Evolutionary conservation across 2,888 invertebrate species (phyloP), one percentile per base, ranked within the genome.

Genomic region (Scrobipalpa atriplicella): DNA sequence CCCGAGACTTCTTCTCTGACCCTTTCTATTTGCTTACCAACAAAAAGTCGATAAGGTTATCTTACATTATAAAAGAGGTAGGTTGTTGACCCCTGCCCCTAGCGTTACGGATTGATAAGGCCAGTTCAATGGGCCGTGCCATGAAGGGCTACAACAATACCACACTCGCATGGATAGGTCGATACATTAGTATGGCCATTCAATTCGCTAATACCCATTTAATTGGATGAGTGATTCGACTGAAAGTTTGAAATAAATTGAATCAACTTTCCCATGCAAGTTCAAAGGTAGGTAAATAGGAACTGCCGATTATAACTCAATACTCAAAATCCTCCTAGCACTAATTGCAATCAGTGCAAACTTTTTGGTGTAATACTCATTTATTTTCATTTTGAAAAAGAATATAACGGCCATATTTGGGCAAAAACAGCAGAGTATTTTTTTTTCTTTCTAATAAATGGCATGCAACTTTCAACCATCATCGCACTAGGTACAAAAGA

Each of bases 181-280:
- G 67, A 85, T 86, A 83, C 82, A 80, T 47, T 73, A 29, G 29
- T 29, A 29, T 29, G 29, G 78, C 83, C 82, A 89, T 91, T 90
- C 91, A 90, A 86, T 87, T 87, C 84, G 84, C 86, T 90, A 90
- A 91, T 89, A 78, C 78, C 85, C 82, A 80, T 82, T 80, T 90
- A 90, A 90, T 89, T 89, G 89, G 89, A 86, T 86, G 82, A 90
- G 78, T 89, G 90, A 84, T 86, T 68, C 60, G 52, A 52, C 62
- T 61, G 61, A 66, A 64, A 68, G 67, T 67, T 47, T 51, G 10
- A 54, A 19, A 41, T n/a, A 56, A 56, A 58, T 56, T 52, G 43
- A 56, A 56, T 52, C 52, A 18, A n/a, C 13, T 36, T 63, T 63
- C 51, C 52, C 63, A 63, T 47, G 41, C 39, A 1, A 39, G 1